Base-by-base conservation (phyloP, 2,113 vertebrate genomes). In the Sphyrna mokarran region DNA sequence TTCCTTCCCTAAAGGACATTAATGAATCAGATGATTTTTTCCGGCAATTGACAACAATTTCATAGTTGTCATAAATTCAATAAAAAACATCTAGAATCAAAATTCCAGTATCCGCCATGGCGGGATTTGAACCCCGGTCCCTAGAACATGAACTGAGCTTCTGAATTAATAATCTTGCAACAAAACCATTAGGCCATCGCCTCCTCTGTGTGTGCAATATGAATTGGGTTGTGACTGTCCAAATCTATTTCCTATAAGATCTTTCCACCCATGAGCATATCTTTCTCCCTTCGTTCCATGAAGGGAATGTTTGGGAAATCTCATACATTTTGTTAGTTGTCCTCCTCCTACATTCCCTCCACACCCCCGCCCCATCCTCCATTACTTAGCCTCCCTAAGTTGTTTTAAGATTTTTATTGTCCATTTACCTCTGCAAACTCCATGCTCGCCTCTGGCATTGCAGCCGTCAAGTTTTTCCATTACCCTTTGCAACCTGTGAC, bases 401-500 rank as follows among this genome's bases (percentile, higher is more conserved):
- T 93, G 58, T 37, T 37, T 37, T 93, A 43, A 66, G 7, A 37
- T 93, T 63, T 83, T 93, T 66, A 20, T 37, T 16, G n/a, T 40
- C 89, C 61, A 93, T 93, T 66, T 93, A 93, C 58, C 61, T 37
- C 89, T 66, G 89, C 89, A 93, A 93, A 93, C 18, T 68, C n/a
- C 18, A 9, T 66, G 87, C 29, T 61, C n/a, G 33, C 33, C 61
- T 66, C n/a, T 20, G n/a, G n/a, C 61, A 93, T 66, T 66, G 61
- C 43, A 72, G 26, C 72, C 40, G 6, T 95, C 93, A 95, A 48
- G 69, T 69, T 48, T 72, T 95, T 95, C 69, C 43, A 72, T 95
- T 95, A 70, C 22, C 94, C 94, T 48, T 95, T 95, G 37, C 94
- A 95, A 95, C 68, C 69, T 95, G 23, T 72, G 89, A 93, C 89